Evolutionary conservation across 2,797 vertebrate species (phyloP).

Genomic region (Schizopygopsis malacanthus): DNA sequence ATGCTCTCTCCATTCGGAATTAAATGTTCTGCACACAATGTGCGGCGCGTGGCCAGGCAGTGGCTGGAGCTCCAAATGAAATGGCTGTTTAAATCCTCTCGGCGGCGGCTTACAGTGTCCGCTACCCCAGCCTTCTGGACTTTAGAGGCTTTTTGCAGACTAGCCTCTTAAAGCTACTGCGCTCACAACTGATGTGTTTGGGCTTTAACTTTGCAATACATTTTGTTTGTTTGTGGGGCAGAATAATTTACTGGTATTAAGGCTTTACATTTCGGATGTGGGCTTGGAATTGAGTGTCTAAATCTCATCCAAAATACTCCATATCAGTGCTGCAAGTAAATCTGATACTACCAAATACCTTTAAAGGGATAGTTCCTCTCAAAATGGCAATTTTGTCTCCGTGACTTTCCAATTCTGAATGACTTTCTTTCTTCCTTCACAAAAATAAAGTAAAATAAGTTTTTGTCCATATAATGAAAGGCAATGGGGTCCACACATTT

Average conservation of each 20-base stretch:
- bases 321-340: conserved; percentile 14
- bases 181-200: conserved; percentile 43
- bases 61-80: conserved; percentile 71
- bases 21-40: conserved; percentile 76
- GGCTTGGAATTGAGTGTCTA: conserved; percentile 16
- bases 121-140: conserved; percentile 69
- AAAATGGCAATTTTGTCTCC: neutral
- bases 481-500: too few species aligned
- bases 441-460: neutral
- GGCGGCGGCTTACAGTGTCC: conserved; percentile 75
- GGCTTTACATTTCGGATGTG: conserved; percentile 29
- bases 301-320: conserved; percentile 30
- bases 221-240: conserved; percentile 21
- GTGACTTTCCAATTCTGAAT: neutral
- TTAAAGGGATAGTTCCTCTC: neutral
- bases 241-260: conserved; percentile 36
- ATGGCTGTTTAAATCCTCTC: conserved; percentile 81
- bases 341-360: neutral
- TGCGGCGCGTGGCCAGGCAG: conserved; percentile 57
- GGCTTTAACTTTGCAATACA: conserved; percentile 35
- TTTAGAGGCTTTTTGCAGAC: conserved; percentile 49
- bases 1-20: conserved; percentile 71
- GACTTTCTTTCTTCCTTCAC: neutral
- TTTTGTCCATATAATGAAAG: neutral
- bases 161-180: conserved; percentile 41